These are phyloP conservation scores for Danaus chrysippus DNA, from an alignment of 2,888 invertebrate genomes.

Conservation along the genomic window DNA sequence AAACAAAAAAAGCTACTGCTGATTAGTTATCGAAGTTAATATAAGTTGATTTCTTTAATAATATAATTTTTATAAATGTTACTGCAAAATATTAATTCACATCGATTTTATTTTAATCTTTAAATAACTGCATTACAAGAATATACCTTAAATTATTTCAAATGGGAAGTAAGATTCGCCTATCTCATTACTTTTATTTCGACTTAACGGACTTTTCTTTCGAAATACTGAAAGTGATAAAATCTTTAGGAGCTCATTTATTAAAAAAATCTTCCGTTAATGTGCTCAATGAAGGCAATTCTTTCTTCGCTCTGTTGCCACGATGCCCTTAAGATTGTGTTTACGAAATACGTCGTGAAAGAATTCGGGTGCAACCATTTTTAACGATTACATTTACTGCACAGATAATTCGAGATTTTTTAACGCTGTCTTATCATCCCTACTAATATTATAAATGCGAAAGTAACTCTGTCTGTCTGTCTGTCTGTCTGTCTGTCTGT, in stretches of 20 bases:
- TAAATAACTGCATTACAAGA: not conserved
- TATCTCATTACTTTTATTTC: conserved; percentile 7
- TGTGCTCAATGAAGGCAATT: conserved; percentile 41
- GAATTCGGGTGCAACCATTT: conserved; percentile 51
- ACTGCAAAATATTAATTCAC: too few relatives aligned
- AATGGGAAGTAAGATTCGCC: not conserved
- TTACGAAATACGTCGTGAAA: conserved; percentile 68
- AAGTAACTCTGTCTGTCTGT: too few relatives aligned
- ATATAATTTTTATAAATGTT: too few relatives aligned
- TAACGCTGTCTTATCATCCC: not conserved
- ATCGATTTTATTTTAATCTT: too few relatives aligned
- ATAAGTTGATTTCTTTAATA: too few relatives aligned
- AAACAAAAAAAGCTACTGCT: too few relatives aligned
- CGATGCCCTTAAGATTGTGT: conserved; percentile 64
- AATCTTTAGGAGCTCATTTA: conserved; percentile 30
- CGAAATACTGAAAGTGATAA: conserved; percentile 26
- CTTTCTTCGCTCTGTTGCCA: conserved; percentile 42
- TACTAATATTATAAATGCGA: too few relatives aligned
- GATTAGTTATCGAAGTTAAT: too few relatives aligned
- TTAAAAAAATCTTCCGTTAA: conserved; percentile 34
- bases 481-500: too few relatives aligned
- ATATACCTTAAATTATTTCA: not conserved
- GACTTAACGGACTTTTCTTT: conserved; percentile 5
- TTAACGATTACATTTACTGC: conserved; percentile 46
- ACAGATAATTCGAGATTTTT: conserved; percentile 24